phyloP scores from a whole-genome alignment of 2,113 vertebrate species.

The Zapornia atra region DNA sequence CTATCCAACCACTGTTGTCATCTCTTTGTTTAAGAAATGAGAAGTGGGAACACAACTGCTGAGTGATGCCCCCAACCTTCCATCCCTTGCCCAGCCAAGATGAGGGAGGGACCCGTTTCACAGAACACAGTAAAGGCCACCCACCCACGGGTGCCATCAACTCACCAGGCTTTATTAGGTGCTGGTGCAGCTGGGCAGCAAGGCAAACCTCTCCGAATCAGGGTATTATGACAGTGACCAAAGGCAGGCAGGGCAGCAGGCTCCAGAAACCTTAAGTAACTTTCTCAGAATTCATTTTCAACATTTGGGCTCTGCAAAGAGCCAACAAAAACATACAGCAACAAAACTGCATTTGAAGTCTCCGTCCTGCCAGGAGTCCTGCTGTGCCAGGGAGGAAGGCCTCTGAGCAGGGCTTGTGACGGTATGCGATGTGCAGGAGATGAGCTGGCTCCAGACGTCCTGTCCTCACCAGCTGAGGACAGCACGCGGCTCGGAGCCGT shows the following conservation, averaged over 20 bases:
- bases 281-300: constrained; percentile 51
- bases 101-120: background rate
- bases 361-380: background rate
- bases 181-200: background rate
- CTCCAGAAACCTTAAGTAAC: constrained; percentile 54
- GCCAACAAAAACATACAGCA: constrained; percentile 64
- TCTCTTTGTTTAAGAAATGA: background rate
- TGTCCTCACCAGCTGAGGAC: background rate
- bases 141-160: background rate
- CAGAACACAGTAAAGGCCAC: background rate
- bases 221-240: background rate
- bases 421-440: constrained; percentile 7
- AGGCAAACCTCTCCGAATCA: background rate
- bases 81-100: rapidly evolving
- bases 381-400: constrained; percentile 5
- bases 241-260: background rate
- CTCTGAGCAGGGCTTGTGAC: background rate
- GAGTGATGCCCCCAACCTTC: background rate
- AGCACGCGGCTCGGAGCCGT: background rate
- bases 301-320: constrained; percentile 1
- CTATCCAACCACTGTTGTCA: background rate
- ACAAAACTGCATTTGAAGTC: constrained; percentile 38
- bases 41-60: background rate
- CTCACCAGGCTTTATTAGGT: background rate
- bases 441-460: constrained; percentile 26